Base-by-base conservation (phyloP, 2,797 vertebrate genomes). In the Cynopterus sphinx region DNA sequence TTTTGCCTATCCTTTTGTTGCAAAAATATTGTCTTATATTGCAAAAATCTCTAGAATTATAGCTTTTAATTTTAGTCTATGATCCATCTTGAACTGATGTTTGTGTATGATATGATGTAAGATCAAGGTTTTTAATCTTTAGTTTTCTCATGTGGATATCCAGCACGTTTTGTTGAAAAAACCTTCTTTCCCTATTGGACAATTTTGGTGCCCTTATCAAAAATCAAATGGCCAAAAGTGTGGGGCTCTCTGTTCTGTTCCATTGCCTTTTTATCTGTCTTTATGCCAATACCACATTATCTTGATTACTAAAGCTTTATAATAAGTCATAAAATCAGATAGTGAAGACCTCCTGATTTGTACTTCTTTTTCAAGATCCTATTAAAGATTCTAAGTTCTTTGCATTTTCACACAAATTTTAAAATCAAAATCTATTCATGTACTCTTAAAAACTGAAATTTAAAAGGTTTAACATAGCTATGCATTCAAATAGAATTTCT, bases 271-370 rank as follows among this genome's bases (percentile, higher is more conserved):
- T 24, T 83, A 39, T 57, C 70, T 55, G 17, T 79, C 55, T 49
- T 9, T 51, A 51, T 87, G 41, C 28, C 43, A 88, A 6, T 46
- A 55, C 11, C 19, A 55, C 24, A 86, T 24, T 46, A 36, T 36
- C 67, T 88, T 87, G 36, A 87, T 71, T 46, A 67, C 24, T 55
- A 26, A 22, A 78, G 19, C 24, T 73, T 91, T 86, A 59, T 22
- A 77, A 26, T 81, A 93, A 93, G 31, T 87, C 36, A 96, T 41
- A 75, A 96, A 83, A 91, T 43, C 70, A 81, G 22, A 59, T 24
- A 53, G 22, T 6, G 9, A 82, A 86, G 31, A 78, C 46, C 6
- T 63, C 22, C 22, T 78, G 82, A 86, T 74, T 28, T 83, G n/a
- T 67, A 73, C 43, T 94, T 73, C 63, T 43, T 95, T 91, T 92